Evolutionary conservation across 2,888 invertebrate genomes (phyloP).

Genomic region (Drosophila quinaria): DNA sequence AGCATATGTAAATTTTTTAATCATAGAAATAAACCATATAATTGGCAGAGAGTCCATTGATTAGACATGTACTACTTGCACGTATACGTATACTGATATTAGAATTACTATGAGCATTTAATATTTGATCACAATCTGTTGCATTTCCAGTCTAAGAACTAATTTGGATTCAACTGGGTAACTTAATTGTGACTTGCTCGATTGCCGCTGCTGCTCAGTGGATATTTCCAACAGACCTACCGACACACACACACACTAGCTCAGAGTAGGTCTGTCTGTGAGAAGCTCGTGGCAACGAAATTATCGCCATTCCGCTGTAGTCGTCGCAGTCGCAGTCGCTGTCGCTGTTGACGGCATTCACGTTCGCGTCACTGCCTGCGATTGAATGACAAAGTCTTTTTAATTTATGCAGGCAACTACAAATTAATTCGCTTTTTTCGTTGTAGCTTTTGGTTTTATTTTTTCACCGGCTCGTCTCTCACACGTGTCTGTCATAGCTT

Average conservation of each 20-base stretch:
- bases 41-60: neutral
- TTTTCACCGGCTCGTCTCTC: constrained; percentile 37
- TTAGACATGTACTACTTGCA: neutral
- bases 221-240: constrained; percentile 1
- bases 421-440: constrained; percentile 61
- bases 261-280: constrained; percentile 34
- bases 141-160: constrained; percentile 17
- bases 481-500: constrained; percentile 55
- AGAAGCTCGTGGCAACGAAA: constrained; percentile 65
- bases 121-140: constrained; percentile 1
- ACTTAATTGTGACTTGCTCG: constrained; percentile 30
- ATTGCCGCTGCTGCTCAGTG: constrained; percentile 22
- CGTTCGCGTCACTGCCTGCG: constrained; percentile 44
- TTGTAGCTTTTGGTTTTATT: constrained; percentile 39
- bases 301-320: constrained; percentile 63
- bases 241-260: constrained; percentile 5
- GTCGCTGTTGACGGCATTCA: neutral
- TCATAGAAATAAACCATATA: too few species aligned
- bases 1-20: too few species aligned
- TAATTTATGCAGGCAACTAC: constrained; percentile 73
- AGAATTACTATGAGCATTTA: neutral
- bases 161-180: constrained; percentile 38
- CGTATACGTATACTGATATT: neutral
- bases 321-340: constrained; percentile 12
- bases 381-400: constrained; percentile 66